Conservation (phyloP, 2,888 invertebrate genomes). For the Tetragonisca angustula region DNA sequence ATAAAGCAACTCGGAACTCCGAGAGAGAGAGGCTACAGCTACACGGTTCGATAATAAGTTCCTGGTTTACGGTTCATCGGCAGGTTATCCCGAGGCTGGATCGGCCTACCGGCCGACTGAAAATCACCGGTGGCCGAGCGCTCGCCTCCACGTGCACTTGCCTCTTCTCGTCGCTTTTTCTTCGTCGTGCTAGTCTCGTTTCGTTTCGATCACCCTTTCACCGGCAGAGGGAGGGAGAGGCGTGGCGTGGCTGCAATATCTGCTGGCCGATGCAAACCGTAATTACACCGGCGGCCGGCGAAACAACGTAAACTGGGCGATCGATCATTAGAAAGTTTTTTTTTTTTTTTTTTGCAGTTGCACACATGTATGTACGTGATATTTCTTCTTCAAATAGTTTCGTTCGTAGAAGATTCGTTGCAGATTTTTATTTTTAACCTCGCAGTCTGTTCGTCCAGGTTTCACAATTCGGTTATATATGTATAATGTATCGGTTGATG, state of each 20-base stretch:
- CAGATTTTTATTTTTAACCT: too few species aligned
- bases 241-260: constrained; percentile 44
- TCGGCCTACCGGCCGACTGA: constrained; percentile 68
- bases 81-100: constrained; percentile 72
- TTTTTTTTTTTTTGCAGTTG: too few species aligned
- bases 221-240: constrained; percentile 42
- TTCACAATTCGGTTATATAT: too few species aligned
- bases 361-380: too few species aligned
- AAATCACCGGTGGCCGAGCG: constrained; percentile 65
- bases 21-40: constrained; percentile 12
- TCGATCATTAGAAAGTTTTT: not conserved
- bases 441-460: too few species aligned
- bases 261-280: too few species aligned
- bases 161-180: constrained; percentile 1
- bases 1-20: constrained; percentile 60
- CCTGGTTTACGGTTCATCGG: constrained; percentile 81
- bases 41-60: constrained; percentile 77
- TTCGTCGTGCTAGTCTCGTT: not conserved
- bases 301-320: not conserved
- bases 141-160: constrained; percentile 4
- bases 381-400: too few species aligned
- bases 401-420: too few species aligned
- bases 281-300: too few species aligned
- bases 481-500: too few species aligned
- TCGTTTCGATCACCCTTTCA: constrained; percentile 74